Evolutionary conservation across 1,140 invertebrate species (phyloP).

Genomic region (Gonioctena quinquepunctata): DNA sequence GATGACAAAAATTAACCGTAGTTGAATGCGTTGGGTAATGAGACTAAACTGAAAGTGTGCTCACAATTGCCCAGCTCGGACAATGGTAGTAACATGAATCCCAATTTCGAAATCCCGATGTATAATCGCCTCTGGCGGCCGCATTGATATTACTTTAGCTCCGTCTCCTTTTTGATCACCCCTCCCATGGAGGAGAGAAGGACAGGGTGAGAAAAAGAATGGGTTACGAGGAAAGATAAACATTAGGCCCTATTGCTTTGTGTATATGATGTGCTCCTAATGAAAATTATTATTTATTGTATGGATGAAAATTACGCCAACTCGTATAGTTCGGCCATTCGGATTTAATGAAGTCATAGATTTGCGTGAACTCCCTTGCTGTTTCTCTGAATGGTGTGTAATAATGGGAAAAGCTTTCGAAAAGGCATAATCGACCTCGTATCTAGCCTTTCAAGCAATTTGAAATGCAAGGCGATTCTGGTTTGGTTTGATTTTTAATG

Average conservation of each 20-base stretch:
- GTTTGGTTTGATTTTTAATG: no score
- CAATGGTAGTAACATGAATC: slow-evolving; percentile 35
- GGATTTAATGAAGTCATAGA: slow-evolving; percentile 5
- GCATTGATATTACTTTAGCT: slow-evolving; percentile 22
- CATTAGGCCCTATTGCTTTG: slow-evolving; percentile 22
- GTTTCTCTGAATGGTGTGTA: neutral
- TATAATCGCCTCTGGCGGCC: slow-evolving; percentile 31
- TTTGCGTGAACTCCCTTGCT: neutral
- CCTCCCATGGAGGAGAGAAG: neutral
- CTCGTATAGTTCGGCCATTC: neutral
- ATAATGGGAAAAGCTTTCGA: neutral
- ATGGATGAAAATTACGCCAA: neutral
- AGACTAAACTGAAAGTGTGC: slow-evolving; percentile 45
- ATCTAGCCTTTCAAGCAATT: no score
- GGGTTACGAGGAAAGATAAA: slow-evolving; percentile 18
- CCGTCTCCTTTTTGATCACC: slow-evolving; percentile 3
- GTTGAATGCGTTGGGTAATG: slow-evolving; percentile 45
- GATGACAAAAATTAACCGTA: slow-evolving; percentile 51
- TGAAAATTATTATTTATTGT: slow-evolving; percentile 27
- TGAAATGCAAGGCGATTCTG: no score
- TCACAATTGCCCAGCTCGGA: slow-evolving; percentile 31
- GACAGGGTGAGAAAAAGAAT: slow-evolving; percentile 8
- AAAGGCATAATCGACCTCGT: no score
- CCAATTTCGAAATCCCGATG: slow-evolving; percentile 44
- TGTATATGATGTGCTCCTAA: slow-evolving; percentile 20